These are phyloP conservation scores for Muscicapa striata DNA, from an alignment of 2,797 vertebrate species.

Conservation along the genomic window DNA sequence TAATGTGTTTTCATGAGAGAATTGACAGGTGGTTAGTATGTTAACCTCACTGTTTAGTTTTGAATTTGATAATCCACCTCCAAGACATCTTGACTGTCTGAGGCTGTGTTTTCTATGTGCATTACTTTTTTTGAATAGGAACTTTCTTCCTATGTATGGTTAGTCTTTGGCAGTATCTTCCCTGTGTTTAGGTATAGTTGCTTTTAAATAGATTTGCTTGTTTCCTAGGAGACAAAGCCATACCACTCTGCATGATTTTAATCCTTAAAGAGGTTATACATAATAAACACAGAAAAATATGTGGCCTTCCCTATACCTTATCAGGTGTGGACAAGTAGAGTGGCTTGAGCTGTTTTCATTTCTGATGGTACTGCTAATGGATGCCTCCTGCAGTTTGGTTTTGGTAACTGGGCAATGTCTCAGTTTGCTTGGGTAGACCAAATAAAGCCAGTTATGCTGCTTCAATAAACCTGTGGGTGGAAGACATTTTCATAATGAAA, in stretches of 20 bases:
- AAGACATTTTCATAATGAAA: neutral
- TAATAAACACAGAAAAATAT: neutral
- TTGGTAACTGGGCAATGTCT: constrained; percentile 16
- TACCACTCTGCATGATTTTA: neutral
- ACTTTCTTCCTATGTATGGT: neutral
- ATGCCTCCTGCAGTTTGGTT: neutral
- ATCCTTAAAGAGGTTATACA: neutral
- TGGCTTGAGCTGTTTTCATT: neutral
- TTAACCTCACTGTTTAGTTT: constrained; percentile 9
- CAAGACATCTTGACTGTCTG: neutral
- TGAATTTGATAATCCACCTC: constrained; percentile 4
- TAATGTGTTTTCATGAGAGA: neutral
- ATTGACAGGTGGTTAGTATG: neutral
- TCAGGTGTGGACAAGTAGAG: neutral
- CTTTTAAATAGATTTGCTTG: neutral
- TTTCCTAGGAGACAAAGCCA: constrained; percentile 28
- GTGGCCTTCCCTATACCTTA: neutral
- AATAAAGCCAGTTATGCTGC: constrained; percentile 1
- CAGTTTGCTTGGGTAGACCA: neutral
- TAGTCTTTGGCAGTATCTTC: neutral
- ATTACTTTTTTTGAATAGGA: neutral
- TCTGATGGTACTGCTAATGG: neutral
- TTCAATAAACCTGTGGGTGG: neutral
- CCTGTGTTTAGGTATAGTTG: neutral
- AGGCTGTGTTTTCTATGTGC: neutral